Evolutionary conservation across 2,888 invertebrate species (phyloP), one percentile per base, ranked within the genome.

Genomic region (Folsomia candida): DNA sequence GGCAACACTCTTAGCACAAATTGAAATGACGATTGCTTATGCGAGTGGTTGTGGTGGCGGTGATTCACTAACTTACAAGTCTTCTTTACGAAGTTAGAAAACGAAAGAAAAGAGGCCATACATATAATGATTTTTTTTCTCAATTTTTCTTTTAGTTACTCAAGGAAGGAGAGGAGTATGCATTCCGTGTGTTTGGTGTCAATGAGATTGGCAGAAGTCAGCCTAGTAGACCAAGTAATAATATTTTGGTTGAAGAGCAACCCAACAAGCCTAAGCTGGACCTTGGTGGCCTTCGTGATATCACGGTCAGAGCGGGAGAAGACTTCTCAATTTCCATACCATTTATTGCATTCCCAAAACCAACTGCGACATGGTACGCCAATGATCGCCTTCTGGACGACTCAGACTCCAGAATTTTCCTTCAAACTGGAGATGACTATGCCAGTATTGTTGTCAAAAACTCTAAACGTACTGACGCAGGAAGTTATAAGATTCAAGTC

Each of bases 281-380:
- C 82, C 87, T 97, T 77, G 91, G 93, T 59, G 93, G 91, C 67
- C 91, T 98, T 61, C 90, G 94, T 60, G 98, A 99, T 82, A 96
- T 99, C 81, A 92, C 93, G 2, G 97, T 99, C 2, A 89, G 94
- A 78, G 98, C 98, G 75, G 99, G 99, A 65, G 97, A 99, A 86
- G 95, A 97, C 84, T 97, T 99, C 86, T 92, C 93, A 80, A 95
- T 99, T 82, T 93, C 94, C 81, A 92, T 99, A 20, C 98, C 98
- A 2, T 98, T 93, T 84, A 89, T 92, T 80, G 97, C 96, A 77
- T 93, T 95, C 88, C 98, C 99, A 1, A 92, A 93, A 84, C 99
- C 99, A 4, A 92, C 91, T 1, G 95, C 97, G 0, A 88, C 91
- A 51, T 97, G 98, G 95, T 92, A 92, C 83, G 91, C 91, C 57